phyloP scores from a whole-genome alignment of 2,113 vertebrate species.

The Neogobius melanostomus region DNA sequence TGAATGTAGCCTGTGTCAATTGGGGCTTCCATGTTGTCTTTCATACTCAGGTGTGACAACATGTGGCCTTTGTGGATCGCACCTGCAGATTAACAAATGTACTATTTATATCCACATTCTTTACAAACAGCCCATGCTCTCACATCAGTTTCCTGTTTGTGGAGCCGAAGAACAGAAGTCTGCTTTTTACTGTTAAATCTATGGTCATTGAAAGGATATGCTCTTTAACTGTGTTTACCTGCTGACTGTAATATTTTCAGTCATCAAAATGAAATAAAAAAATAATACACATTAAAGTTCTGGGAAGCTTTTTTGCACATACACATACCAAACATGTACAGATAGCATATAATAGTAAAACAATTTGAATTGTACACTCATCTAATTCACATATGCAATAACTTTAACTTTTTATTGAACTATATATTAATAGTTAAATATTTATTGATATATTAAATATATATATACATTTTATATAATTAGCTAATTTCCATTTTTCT shows the following conservation, averaged over 20 bases:
- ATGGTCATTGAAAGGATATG: slow-evolving; percentile 64
- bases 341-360: too few species aligned
- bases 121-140: slow-evolving; percentile 34
- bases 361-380: too few species aligned
- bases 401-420: too few species aligned
- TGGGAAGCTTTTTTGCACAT: slow-evolving; percentile 5
- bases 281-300: slow-evolving; percentile 39
- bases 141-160: slow-evolving; percentile 35
- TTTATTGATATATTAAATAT: too few species aligned
- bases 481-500: not conserved
- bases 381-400: too few species aligned
- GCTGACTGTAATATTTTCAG: slow-evolving; percentile 74
- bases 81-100: slow-evolving; percentile 33
- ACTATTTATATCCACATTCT: slow-evolving; percentile 43
- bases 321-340: too few species aligned
- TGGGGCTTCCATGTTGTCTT: slow-evolving; percentile 20
- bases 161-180: slow-evolving; percentile 30
- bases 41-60: slow-evolving; percentile 40
- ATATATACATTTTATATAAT: not conserved
- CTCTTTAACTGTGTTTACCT: slow-evolving; percentile 73
- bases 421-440: too few species aligned
- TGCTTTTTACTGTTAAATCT: slow-evolving; percentile 51
- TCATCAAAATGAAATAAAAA: slow-evolving; percentile 80
- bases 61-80: slow-evolving; percentile 28
- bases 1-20: slow-evolving; percentile 37